Evolutionary conservation across 2,797 vertebrate genomes (phyloP), one percentile per base, ranked within the genome.

Genomic region (Pelobates cultripes): DNA sequence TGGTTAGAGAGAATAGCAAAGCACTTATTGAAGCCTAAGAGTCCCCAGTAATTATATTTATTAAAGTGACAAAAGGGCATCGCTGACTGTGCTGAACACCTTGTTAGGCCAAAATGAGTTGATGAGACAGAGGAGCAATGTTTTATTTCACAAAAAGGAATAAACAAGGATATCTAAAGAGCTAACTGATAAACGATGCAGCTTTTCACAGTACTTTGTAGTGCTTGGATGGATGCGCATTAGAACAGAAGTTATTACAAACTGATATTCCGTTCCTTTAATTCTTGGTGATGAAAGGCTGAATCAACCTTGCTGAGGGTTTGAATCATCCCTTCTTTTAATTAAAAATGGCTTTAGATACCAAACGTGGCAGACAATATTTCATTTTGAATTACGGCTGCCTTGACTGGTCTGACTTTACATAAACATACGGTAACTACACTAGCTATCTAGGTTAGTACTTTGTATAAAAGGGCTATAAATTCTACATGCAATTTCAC

Each of bases 301-400:
- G 13, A 43, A 15, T n/a, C 14, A 7, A 68, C 41, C 47, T 70
- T 70, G 14, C 47, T 69, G 75, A 69, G 66, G 45, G 14, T 69
- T 9, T 42, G 53, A 69, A 70, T 77, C 28, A 77, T 43, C 6
- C 42, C 15, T 57, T 57, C 8, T 51, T 60, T 40, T 60, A 55
- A 78, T 78, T 70, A 67, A 51, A 53, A 45, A 66, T 47, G 7
- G 45, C n/a, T 66, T 67, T 67, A 67, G 61, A 40, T 61, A 51
- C 28, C 17, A 76, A 45, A 43, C 43, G 72, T 51, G 3, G 67
- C 47, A 44, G 43, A 76, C 15, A 43, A 41, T n/a, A 44, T 82
- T 57, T 77, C 51, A 51, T 15, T 40, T 72, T 45, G 70, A 71
- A 6, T 53, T 14, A 4, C 70, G 51, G 70, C 45, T 70, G 68